Evolutionary conservation across 1,140 invertebrate species (phyloP).

Genomic region (Bombus balteatus): DNA sequence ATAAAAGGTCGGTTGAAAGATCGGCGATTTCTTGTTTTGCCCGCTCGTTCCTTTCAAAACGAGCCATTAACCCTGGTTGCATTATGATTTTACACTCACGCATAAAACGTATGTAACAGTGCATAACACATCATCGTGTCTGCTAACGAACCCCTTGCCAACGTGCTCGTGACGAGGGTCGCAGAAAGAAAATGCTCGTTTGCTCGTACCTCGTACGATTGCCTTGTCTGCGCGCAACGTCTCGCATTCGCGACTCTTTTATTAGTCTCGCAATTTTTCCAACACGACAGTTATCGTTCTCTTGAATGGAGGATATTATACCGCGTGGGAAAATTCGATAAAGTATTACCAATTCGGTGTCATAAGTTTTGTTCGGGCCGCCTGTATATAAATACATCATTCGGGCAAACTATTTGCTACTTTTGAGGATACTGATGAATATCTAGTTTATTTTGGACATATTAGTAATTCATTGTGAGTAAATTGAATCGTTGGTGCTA

Average conservation of each 20-base stretch:
- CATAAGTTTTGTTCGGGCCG: too few species aligned
- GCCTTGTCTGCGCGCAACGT: constrained; percentile 25
- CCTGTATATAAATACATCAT: too few species aligned
- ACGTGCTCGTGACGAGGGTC: constrained; percentile 52
- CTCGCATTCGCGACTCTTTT: constrained; percentile 20
- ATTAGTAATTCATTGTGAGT: too few species aligned
- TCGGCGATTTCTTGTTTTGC: constrained; percentile 12
- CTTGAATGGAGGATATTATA: neutral
- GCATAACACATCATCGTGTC: constrained; percentile 16
- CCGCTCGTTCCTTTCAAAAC: neutral
- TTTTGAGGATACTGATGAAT: too few species aligned
- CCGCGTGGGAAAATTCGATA: neutral
- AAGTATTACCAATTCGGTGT: neutral
- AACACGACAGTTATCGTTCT: neutral
- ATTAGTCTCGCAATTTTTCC: constrained; percentile 11
- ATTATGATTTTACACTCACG: constrained; percentile 38
- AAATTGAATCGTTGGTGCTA: too few species aligned
- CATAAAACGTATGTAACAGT: constrained; percentile 48
- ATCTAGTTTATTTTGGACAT: too few species aligned
- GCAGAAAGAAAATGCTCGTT: constrained; percentile 52
- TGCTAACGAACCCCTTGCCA: constrained; percentile 63
- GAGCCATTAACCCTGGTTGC: constrained; percentile 7
- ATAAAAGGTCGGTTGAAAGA: neutral
- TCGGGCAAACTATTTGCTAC: too few species aligned
- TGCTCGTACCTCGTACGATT: constrained; percentile 52